phyloP scores from a whole-genome alignment of 2,888 invertebrate species.

The Glyphotaelius pellucidus region DNA sequence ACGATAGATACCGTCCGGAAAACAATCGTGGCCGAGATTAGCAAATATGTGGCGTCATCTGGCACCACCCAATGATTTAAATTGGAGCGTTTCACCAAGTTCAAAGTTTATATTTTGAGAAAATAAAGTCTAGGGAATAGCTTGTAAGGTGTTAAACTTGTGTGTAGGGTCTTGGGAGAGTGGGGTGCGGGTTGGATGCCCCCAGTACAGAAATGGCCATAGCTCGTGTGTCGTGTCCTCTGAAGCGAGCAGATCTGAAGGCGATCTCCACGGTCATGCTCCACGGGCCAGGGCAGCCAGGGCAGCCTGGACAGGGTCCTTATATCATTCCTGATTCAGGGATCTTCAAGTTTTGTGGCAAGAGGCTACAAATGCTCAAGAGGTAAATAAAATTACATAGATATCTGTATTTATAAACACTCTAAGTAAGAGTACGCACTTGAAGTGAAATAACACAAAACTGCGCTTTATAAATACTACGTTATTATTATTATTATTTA shows the following conservation, averaged over 20 bases:
- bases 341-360: not conserved
- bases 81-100: not conserved
- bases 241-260: conserved; percentile 54
- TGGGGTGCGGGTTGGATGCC: not conserved
- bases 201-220: not conserved
- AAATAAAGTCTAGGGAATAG: not conserved
- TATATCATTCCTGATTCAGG: not conserved
- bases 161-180: not conserved
- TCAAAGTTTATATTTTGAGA: not conserved
- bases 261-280: conserved; percentile 55
- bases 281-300: not conserved
- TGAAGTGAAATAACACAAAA: too few species aligned
- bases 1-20: not conserved
- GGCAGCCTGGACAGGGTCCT: not conserved
- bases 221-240: conserved; percentile 28
- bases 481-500: too few species aligned
- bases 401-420: too few species aligned
- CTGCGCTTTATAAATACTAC: too few species aligned
- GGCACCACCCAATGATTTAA: not conserved
- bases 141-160: not conserved
- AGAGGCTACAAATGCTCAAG: not conserved
- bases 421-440: too few species aligned
- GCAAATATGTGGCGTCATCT: not conserved
- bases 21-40: not conserved
- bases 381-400: not conserved